Conservation (phyloP, 2,888 invertebrate genomes). For the Sphaerophoria taeniata region DNA sequence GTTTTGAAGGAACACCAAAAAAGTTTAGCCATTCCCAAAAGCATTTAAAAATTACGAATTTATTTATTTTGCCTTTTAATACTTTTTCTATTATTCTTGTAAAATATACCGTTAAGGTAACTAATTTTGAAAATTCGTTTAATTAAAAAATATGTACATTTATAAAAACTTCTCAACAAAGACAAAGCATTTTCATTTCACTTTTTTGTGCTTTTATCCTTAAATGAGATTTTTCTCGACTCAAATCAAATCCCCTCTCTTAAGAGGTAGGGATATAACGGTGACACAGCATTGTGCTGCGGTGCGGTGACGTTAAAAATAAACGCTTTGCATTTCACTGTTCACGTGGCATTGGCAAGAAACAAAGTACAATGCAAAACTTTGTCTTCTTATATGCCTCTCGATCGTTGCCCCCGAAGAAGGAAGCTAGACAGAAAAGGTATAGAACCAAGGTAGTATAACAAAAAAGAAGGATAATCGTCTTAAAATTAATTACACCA, state of each 20-base stretch:
- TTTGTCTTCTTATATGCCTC: constrained; percentile 38
- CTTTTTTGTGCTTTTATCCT: not conserved
- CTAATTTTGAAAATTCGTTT: constrained; percentile 24
- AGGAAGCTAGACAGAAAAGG: too few relatives aligned
- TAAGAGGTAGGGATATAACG: not conserved
- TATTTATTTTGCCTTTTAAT: not conserved
- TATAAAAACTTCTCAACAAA: constrained; percentile 2
- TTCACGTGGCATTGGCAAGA: constrained; percentile 61
- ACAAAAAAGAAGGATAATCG: constrained; percentile 66
- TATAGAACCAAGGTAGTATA: constrained; percentile 2
- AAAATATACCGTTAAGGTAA: constrained; percentile 13
- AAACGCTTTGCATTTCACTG: constrained; percentile 61
- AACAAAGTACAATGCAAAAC: constrained; percentile 60
- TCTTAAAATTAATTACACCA: constrained; percentile 71
- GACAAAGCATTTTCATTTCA: constrained; percentile 2
- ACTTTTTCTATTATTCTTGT: not conserved
- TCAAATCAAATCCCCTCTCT: not conserved
- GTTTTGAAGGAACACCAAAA: not conserved
- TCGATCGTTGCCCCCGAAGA: not conserved
- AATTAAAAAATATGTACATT: not conserved
- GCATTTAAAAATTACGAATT: not conserved
- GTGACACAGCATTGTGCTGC: constrained; percentile 26
- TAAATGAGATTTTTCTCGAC: constrained; percentile 3
- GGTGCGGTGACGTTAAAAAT: constrained; percentile 44
- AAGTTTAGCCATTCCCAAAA: not conserved